A percentile compares a stretch with the other conserved stretches of the same genome.
phyloP scores from a whole-genome alignment of 2,888 invertebrate species.

The Linnaemya tessellans region DNA sequence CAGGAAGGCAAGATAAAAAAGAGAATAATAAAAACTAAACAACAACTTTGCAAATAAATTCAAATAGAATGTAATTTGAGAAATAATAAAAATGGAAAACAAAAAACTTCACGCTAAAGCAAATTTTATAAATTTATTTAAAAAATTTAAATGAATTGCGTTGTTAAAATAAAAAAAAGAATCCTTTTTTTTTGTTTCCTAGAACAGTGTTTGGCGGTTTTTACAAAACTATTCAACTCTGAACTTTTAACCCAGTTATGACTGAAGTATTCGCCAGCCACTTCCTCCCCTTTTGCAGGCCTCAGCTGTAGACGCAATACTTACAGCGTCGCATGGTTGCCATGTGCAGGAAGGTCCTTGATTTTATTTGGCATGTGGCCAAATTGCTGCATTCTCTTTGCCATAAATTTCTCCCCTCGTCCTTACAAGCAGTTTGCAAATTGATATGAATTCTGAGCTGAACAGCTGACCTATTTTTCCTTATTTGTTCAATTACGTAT shows the following conservation, averaged over 20 bases:
- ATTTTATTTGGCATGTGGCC: conserved; percentile 48
- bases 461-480: conserved; percentile 23
- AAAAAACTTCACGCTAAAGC: conserved; percentile 43
- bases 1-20: neutral
- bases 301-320: neutral
- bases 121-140: conserved; percentile 31
- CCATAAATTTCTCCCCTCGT: neutral
- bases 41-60: conserved; percentile 35
- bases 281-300: neutral
- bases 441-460: conserved; percentile 18
- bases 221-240: conserved; percentile 46
- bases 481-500: neutral
- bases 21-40: neutral
- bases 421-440: conserved; percentile 4
- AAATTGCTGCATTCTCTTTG: conserved; percentile 8
- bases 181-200: neutral
- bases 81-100: conserved; percentile 17
- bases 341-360: conserved; percentile 52
- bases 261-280: neutral
- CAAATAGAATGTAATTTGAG: conserved; percentile 51
- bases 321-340: neutral
- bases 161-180: neutral
- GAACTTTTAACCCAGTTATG: conserved; percentile 67
- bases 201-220: neutral
- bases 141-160: neutral